Base-by-base conservation (phyloP, 2,797 vertebrate genomes). In the Muscicapa comitata region DNA sequence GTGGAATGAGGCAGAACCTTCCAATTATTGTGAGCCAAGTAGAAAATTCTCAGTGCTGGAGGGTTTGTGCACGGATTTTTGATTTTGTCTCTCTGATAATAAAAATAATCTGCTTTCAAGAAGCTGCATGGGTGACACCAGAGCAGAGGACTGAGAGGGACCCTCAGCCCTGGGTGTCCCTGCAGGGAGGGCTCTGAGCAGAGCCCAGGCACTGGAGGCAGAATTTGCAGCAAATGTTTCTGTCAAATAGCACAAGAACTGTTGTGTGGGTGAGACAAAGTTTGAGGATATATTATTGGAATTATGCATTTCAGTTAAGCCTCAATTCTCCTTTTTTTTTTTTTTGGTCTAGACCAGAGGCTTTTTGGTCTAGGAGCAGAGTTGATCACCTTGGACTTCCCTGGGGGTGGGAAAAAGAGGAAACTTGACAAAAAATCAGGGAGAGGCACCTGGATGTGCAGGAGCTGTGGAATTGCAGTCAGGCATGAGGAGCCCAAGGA, bases 101-200 rank as follows among this genome's bases (percentile, higher is more conserved):
- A 57, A 3, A 35, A 28, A 23, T 24, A 7, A 6, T 63, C 37
- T 67, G 57, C 43, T 80, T 83, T 59, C 57, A 58, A 24, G 43
- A 8, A 50, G 47, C 51, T 50, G 29, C 3, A 2, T 4, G 6
- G 50, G 35, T 31, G n/a, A 5, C 8, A 5, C 2, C 11, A 24
- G 42, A 6, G 72, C 38, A 73, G 45, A 35, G n/a, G 33, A 17
- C 24, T 31, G 59, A 40, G 33, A 40, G 45, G 29, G 9, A 4
- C 13, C n/a, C 75, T 25, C 16, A 47, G 33, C 40, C 13, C 50
- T 47, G 68, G 58, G 10, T 47, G 67, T 40, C 67, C 58, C 28
- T 28, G 5, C 4, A 33, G 55, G 50, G 38, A 29, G 43, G 33
- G 28, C 58, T 51, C 58, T 3, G 9, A 53, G 31, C 47, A 40